Evolutionary conservation across 2,888 invertebrate species (phyloP).

Genomic region (Copidosoma aretas): DNA sequence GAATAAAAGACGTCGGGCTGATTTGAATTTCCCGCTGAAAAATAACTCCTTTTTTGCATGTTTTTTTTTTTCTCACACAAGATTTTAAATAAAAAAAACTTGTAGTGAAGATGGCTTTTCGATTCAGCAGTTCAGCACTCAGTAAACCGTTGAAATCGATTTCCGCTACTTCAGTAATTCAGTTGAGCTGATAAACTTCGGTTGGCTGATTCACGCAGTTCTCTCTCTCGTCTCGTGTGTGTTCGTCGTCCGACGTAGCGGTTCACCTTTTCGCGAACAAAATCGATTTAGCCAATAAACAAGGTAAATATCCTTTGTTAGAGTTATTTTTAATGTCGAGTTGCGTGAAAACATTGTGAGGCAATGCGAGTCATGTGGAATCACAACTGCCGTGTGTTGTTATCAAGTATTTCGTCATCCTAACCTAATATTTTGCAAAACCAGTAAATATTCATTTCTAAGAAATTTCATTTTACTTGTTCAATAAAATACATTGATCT

Average conservation of each 20-base stretch:
- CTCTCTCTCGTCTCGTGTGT: constrained; percentile 15
- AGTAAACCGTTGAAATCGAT: too few relatives aligned
- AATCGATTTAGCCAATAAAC: constrained; percentile 18
- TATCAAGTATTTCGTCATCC: constrained; percentile 31
- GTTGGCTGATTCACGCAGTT: constrained; percentile 45
- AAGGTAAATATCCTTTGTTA: constrained; percentile 24
- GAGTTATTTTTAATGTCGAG: not conserved
- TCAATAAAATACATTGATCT: not conserved
- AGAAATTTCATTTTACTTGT: not conserved
- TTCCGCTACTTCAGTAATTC: too few relatives aligned
- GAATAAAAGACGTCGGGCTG: not conserved
- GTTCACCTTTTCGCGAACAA: constrained; percentile 8
- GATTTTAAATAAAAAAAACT: too few relatives aligned
- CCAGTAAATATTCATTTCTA: not conserved
- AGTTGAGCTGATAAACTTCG: too few relatives aligned
- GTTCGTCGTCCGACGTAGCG: not conserved
- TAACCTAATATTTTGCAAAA: constrained; percentile 45
- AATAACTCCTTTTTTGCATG: not conserved
- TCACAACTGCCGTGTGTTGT: constrained; percentile 3
- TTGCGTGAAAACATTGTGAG: not conserved
- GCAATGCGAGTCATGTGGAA: not conserved
- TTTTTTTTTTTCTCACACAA: too few relatives aligned
- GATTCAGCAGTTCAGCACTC: too few relatives aligned
- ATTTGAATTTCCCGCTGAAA: not conserved
- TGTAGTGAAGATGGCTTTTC: constrained; percentile 1